These are phyloP conservation scores for Notodonta dromedarius DNA, from an alignment of 2,888 invertebrate genomes.

Conservation along the genomic window DNA sequence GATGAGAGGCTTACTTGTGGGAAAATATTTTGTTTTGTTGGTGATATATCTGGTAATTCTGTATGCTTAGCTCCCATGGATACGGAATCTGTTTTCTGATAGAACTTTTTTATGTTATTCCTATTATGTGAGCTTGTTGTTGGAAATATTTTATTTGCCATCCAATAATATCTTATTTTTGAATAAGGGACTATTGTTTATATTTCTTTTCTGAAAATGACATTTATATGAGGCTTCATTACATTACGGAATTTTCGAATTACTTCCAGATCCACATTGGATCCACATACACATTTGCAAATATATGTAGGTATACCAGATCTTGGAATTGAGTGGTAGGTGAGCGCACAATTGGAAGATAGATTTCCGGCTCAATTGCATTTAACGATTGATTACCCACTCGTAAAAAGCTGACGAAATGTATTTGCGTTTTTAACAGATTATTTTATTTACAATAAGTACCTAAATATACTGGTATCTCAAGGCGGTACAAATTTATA, in stretches of 20 bases:
- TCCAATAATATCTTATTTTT: too few species aligned
- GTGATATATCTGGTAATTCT: conserved; percentile 21
- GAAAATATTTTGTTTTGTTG: conserved; percentile 39
- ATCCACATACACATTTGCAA: too few species aligned
- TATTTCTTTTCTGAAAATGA: too few species aligned
- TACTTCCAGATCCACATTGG: too few species aligned
- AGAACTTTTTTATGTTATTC: conserved; percentile 2
- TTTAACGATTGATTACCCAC: neutral
- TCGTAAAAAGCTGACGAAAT: neutral
- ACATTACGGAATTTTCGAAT: too few species aligned
- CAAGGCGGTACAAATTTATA: neutral
- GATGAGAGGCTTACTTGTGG: conserved; percentile 47
- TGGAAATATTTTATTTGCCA: neutral
- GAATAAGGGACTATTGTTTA: too few species aligned
- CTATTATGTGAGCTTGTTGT: neutral
- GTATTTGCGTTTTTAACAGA: neutral
- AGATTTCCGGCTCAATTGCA: neutral
- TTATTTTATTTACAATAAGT: neutral
- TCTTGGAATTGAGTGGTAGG: neutral
- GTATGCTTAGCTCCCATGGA: conserved; percentile 10
- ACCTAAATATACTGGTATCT: neutral
- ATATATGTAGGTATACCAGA: too few species aligned
- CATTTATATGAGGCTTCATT: too few species aligned
- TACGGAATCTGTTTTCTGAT: conserved; percentile 18
- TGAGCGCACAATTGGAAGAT: neutral